These are phyloP conservation scores for Brachystomella parvula DNA, from an alignment of 1,140 invertebrate species.

Conservation along the genomic window DNA sequence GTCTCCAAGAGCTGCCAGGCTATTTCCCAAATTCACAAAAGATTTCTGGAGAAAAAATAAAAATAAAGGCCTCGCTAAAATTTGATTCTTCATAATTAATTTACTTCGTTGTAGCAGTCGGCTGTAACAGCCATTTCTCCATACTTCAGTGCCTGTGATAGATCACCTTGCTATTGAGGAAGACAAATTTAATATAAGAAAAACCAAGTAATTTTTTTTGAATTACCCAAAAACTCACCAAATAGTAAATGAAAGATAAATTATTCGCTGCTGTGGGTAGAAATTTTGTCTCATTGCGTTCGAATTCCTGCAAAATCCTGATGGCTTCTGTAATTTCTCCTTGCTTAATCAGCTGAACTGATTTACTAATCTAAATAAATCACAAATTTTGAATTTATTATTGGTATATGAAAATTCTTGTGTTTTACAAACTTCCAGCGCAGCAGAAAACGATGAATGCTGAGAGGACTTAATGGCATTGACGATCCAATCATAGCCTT, in stretches of 20 bases:
- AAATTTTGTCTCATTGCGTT: slow-evolving; percentile 72
- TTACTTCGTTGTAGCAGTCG: slow-evolving; percentile 60
- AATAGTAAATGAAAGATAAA: slow-evolving; percentile 76
- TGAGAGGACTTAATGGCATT: background rate
- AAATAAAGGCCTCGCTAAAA: background rate
- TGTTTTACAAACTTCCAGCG: background rate
- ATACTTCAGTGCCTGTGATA: slow-evolving; percentile 70
- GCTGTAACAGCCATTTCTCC: slow-evolving; percentile 63
- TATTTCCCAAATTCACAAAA: slow-evolving; percentile 81
- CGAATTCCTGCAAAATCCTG: slow-evolving; percentile 78
- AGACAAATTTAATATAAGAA: background rate
- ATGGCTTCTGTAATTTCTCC: slow-evolving; percentile 74
- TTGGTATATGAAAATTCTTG: no score
- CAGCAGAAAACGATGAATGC: background rate
- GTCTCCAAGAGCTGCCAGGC: slow-evolving; percentile 62
- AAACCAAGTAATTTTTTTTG: background rate
- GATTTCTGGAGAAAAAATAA: slow-evolving; percentile 60
- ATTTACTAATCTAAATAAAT: slow-evolving; percentile 64
- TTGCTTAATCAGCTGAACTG: slow-evolving; percentile 78
- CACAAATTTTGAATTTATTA: background rate
- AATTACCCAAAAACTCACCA: slow-evolving; percentile 51
- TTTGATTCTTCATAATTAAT: background rate
- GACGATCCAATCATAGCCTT: slow-evolving; percentile 48
- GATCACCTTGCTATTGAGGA: slow-evolving; percentile 65
- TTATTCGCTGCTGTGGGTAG: slow-evolving; percentile 80